A percentile compares a stretch with the other conserved stretches of the same genome.
Evolutionary conservation across 2,888 invertebrate genomes (phyloP).

Genomic region (Eumacrocentrus americanus): DNA sequence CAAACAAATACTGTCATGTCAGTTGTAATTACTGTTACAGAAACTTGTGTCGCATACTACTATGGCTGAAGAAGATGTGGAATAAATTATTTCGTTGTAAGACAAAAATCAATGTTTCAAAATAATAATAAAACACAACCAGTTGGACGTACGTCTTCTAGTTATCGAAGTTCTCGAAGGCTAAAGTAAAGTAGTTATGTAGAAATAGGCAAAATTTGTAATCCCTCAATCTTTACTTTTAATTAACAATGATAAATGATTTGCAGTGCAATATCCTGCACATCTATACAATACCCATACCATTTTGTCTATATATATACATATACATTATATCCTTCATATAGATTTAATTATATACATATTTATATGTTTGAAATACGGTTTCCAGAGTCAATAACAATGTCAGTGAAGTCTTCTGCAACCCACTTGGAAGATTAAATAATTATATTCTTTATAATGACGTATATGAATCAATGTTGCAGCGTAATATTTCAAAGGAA

Average conservation of each 20-base stretch:
- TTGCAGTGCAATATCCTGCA: not conserved
- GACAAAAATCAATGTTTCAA: conserved; percentile 1
- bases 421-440: no score
- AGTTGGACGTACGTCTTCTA: not conserved
- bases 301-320: no score
- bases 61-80: conserved; percentile 58
- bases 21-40: conserved; percentile 44
- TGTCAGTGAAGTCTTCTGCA: no score
- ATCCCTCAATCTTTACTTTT: not conserved
- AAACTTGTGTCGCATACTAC: conserved; percentile 46
- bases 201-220: not conserved
- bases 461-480: no score
- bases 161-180: not conserved
- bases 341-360: no score
- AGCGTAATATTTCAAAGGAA: no score
- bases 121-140: conserved; percentile 14
- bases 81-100: conserved; percentile 42
- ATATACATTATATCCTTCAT: no score
- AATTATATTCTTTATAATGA: no score
- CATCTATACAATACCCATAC: not conserved
- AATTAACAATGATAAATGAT: not conserved
- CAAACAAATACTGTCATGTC: no score
- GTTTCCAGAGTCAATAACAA: no score
- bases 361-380: no score
- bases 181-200: not conserved